A percentile compares a stretch with the other conserved stretches of the same genome.
These are phyloP conservation scores for Notodromas monacha DNA, from an alignment of 2,888 invertebrate species.

Conservation along the genomic window DNA sequence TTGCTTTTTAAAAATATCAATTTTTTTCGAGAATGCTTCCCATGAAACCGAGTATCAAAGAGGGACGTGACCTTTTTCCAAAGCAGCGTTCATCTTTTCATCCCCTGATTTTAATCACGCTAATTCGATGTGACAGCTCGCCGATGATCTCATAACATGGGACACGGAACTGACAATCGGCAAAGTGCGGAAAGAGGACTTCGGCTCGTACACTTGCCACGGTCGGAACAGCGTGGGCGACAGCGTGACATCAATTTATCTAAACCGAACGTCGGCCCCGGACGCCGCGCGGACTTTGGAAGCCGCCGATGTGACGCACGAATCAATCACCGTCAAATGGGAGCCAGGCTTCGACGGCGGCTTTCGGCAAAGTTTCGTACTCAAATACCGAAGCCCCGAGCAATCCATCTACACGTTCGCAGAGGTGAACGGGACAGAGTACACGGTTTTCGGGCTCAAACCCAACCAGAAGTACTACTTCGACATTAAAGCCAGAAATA, in stretches of 20 bases:
- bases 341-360: constrained; percentile 79
- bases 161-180: constrained; percentile 44
- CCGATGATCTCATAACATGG: constrained; percentile 38
- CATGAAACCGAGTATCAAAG: too few species aligned
- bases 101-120: too few species aligned
- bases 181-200: constrained; percentile 47
- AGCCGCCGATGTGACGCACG: constrained; percentile 54
- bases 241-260: constrained; percentile 36
- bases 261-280: constrained; percentile 57
- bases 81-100: too few species aligned
- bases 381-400: constrained; percentile 21
- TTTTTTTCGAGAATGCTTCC: too few species aligned
- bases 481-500: too few species aligned
- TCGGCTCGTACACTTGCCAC: constrained; percentile 60
- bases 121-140: too few species aligned
- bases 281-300: constrained; percentile 35
- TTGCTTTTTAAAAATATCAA: too few species aligned
- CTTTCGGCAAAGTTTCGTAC: constrained; percentile 37
- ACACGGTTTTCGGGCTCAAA: too few species aligned
- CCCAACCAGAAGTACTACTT: too few species aligned
- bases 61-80: too few species aligned
- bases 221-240: constrained; percentile 57
- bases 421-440: too few species aligned
- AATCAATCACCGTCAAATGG: constrained; percentile 51
- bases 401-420: too few species aligned